Percentiles rank a stretch among this genome's conserved stretches.
These are phyloP conservation scores for Drosophila prosaltans DNA, from an alignment of 1,140 invertebrate genomes.

Conservation along the genomic window DNA sequence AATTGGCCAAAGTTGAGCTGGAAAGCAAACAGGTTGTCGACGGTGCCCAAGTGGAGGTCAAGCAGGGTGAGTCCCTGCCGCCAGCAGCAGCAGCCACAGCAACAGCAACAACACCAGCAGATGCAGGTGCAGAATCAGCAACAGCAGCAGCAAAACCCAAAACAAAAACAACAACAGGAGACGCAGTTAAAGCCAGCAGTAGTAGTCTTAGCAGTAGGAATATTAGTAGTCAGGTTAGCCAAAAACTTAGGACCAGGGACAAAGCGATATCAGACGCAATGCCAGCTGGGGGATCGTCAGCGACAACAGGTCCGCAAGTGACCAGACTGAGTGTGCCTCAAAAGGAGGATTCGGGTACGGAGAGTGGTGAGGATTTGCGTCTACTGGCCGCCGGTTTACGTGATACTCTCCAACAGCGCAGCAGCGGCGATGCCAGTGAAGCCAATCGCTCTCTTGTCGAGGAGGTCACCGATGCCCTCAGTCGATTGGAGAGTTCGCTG, in stretches of 20 bases:
- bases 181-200: constrained; percentile 15
- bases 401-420: constrained; percentile 72
- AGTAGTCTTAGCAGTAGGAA: constrained; percentile 48
- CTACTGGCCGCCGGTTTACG: constrained; percentile 78
- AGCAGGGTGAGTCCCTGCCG: constrained; percentile 71
- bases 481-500: constrained; percentile 88
- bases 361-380: constrained; percentile 87
- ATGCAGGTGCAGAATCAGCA: constrained; percentile 30
- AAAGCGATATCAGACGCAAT: constrained; percentile 44
- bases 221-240: constrained; percentile 64
- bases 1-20: constrained; percentile 71
- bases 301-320: constrained; percentile 34
- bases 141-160: constrained; percentile 33
- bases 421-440: constrained; percentile 51
- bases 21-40: constrained; percentile 37
- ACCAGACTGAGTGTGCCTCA: constrained; percentile 71
- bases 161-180: constrained; percentile 31
- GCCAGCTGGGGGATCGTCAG: constrained; percentile 20
- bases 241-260: constrained; percentile 50
- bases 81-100: constrained; percentile 31
- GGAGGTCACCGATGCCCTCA: constrained; percentile 91
- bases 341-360: constrained; percentile 87
- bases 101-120: constrained; percentile 27
- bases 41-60: constrained; percentile 37
- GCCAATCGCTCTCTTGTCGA: constrained; percentile 85